Evolutionary conservation across 2,888 invertebrate genomes (phyloP).

Genomic region (Acronicta leporina): DNA sequence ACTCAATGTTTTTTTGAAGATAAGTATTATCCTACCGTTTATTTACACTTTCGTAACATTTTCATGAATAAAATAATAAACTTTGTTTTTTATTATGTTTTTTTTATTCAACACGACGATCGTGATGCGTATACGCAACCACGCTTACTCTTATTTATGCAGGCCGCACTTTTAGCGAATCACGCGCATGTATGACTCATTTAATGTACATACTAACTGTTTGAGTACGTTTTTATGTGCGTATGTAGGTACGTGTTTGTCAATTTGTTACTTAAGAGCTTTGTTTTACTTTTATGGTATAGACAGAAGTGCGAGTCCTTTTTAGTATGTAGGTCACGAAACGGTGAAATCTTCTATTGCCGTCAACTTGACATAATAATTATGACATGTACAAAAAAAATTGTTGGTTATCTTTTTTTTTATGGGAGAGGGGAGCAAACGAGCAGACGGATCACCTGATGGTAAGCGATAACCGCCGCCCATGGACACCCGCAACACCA

Average conservation of each 20-base stretch:
- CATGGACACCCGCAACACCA: no score
- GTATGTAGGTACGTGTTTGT: constrained; percentile 1
- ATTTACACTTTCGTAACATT: no score
- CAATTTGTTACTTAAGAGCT: constrained; percentile 16
- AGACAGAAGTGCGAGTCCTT: neutral
- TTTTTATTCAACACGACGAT: neutral
- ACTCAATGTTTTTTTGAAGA: no score
- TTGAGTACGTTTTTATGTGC: constrained; percentile 2
- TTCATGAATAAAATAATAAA: no score
- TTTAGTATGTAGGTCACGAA: neutral
- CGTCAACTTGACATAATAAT: neutral
- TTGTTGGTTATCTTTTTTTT: no score
- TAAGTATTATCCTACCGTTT: no score
- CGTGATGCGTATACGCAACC: constrained; percentile 32
- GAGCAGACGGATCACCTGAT: no score
- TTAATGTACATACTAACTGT: constrained; percentile 3
- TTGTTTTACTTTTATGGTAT: neutral
- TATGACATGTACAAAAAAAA: neutral
- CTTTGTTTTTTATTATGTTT: no score
- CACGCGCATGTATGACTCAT: constrained; percentile 35
- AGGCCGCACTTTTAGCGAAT: constrained; percentile 20
- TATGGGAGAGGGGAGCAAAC: no score
- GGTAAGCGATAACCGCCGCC: no score
- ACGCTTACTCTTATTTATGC: constrained; percentile 21
- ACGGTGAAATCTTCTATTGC: neutral